Evolutionary conservation across 1,140 invertebrate species (phyloP).

Genomic region (Halictus rubicundus): DNA sequence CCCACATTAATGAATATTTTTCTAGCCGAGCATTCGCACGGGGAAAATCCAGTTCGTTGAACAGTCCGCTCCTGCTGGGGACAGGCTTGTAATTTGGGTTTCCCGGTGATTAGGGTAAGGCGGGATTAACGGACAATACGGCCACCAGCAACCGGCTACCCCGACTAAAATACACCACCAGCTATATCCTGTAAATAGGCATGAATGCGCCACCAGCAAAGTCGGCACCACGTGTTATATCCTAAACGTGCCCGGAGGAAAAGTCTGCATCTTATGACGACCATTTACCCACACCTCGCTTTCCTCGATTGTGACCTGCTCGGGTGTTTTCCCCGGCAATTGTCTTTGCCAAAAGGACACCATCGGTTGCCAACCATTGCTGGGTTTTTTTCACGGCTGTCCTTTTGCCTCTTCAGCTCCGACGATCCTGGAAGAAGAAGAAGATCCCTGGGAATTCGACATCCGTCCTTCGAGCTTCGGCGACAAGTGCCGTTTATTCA

Average conservation of each 20-base stretch:
- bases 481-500: background rate
- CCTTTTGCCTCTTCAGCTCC: no score
- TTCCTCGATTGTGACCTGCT: constrained; percentile 30
- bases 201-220: constrained; percentile 63
- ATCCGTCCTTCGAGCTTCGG: background rate
- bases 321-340: constrained; percentile 45
- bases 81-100: constrained; percentile 31
- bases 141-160: constrained; percentile 42
- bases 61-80: no score
- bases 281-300: background rate
- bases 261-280: constrained; percentile 35
- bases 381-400: background rate
- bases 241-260: constrained; percentile 31
- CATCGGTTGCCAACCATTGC: background rate
- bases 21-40: no score
- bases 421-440: background rate
- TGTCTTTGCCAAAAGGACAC: background rate
- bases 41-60: background rate
- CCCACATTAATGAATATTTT: no score
- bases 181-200: constrained; percentile 26
- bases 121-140: constrained; percentile 40
- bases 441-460: no score
- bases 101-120: constrained; percentile 36
- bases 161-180: constrained; percentile 48
- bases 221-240: constrained; percentile 27